Evolutionary conservation across 2,797 vertebrate genomes (phyloP).

Genomic region (Lophius americanus): DNA sequence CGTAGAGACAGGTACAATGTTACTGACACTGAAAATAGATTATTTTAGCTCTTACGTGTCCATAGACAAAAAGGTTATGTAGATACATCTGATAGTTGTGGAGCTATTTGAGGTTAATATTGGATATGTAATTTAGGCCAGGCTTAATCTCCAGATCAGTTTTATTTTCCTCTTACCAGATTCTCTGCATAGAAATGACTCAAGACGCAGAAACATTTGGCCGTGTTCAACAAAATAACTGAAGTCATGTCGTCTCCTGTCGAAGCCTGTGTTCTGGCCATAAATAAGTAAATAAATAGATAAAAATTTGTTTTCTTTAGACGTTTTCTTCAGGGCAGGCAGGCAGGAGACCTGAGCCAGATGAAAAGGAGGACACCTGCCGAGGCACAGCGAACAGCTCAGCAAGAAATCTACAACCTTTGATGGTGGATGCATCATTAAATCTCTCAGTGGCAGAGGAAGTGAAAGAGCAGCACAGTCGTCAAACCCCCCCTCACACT

Average conservation of each 20-base stretch:
- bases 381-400: constrained; percentile 59
- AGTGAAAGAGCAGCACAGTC: constrained; percentile 34
- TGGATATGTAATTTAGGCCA: too few species aligned
- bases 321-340: constrained; percentile 64
- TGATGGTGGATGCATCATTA: constrained; percentile 68
- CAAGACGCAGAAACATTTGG: constrained; percentile 67
- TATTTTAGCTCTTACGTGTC: too few species aligned
- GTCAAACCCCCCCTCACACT: neutral
- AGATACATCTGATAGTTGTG: too few species aligned
- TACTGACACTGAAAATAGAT: too few species aligned
- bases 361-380: constrained; percentile 59
- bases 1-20: too few species aligned
- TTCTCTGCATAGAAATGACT: constrained; percentile 60
- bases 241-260: constrained; percentile 68
- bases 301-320: constrained; percentile 68
- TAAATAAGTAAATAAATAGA: constrained; percentile 72
- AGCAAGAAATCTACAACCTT: constrained; percentile 57
- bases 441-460: constrained; percentile 57
- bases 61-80: too few species aligned
- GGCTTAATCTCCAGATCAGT: constrained; percentile 42
- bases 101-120: too few species aligned
- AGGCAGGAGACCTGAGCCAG: constrained; percentile 58
- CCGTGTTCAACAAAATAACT: constrained; percentile 59
- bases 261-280: constrained; percentile 69
- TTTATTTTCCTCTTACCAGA: constrained; percentile 55